Evolutionary conservation across 2,113 vertebrate species (phyloP).

Genomic region (Corythoichthys intestinalis): DNA sequence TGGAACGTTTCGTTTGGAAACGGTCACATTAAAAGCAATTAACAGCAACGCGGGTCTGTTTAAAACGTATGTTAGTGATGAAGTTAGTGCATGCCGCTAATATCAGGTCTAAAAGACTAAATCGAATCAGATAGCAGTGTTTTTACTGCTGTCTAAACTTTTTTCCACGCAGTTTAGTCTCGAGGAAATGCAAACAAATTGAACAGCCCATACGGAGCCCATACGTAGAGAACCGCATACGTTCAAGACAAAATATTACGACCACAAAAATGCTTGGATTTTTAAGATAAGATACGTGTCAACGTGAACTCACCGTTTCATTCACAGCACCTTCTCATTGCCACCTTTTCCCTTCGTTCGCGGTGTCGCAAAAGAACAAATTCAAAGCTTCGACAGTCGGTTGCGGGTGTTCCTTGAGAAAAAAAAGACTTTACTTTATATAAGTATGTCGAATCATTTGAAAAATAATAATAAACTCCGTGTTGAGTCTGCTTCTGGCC

Average conservation of each 20-base stretch:
- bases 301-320: conserved; percentile 48
- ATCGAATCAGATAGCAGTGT: neutral
- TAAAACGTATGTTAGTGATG: neutral
- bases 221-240: neutral
- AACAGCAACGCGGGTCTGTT: neutral
- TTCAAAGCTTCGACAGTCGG: conserved; percentile 17
- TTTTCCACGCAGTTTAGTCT: conserved; percentile 18
- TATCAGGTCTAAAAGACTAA: neutral
- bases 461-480: conserved; percentile 2
- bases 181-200: neutral
- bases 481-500: conserved; percentile 17
- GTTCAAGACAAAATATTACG: neutral
- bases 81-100: neutral
- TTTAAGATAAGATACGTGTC: neutral
- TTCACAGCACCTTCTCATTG: conserved; percentile 15
- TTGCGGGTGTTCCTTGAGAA: conserved; percentile 2
- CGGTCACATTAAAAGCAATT: neutral
- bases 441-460: neutral
- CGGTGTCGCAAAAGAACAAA: conserved; percentile 4
- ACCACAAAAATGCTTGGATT: neutral
- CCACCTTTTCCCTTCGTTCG: conserved; percentile 36
- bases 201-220: rapidly evolving
- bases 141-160: conserved; percentile 38
- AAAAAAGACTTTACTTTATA: conserved; percentile 2
- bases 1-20: neutral